Percentiles rank a stretch among this genome's conserved stretches.
phyloP scores from a whole-genome alignment of 2,888 invertebrate species.

The Mesochorus sp. region DNA sequence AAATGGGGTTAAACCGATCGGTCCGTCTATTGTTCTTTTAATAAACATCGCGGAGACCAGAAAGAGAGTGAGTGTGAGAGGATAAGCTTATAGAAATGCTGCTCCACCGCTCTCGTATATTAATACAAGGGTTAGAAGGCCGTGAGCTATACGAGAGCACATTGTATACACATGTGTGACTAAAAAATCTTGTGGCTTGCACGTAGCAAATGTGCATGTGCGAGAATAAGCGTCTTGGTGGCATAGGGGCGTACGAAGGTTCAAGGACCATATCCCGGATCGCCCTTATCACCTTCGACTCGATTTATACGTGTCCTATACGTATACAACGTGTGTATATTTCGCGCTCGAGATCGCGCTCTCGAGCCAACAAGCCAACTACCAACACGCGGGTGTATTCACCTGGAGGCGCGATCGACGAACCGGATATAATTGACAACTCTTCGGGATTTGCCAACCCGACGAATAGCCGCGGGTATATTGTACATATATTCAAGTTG shows the following conservation, averaged over 20 bases:
- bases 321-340: conserved; percentile 17
- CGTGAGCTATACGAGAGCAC: conserved; percentile 29
- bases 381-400: conserved; percentile 68
- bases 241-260: too few species aligned
- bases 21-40: conserved; percentile 65
- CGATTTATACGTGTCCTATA: too few species aligned
- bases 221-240: too few species aligned
- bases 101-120: conserved; percentile 8
- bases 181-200: not conserved
- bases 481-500: conserved; percentile 10
- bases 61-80: not conserved
- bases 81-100: conserved; percentile 15
- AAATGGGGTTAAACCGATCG: conserved; percentile 67
- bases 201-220: not conserved
- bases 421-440: conserved; percentile 68
- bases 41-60: conserved; percentile 53
- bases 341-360: conserved; percentile 48
- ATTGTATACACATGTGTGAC: conserved; percentile 19
- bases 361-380: conserved; percentile 49
- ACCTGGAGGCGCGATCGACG: conserved; percentile 67
- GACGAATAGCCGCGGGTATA: conserved; percentile 26
- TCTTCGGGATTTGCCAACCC: conserved; percentile 55
- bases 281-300: too few species aligned
- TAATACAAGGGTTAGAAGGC: conserved; percentile 46
- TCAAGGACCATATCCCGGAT: too few species aligned